Percentiles rank a stretch among this genome's conserved stretches.
Conservation (phyloP, 2,113 vertebrate genomes). For the Aptenodytes forsteri region DNA sequence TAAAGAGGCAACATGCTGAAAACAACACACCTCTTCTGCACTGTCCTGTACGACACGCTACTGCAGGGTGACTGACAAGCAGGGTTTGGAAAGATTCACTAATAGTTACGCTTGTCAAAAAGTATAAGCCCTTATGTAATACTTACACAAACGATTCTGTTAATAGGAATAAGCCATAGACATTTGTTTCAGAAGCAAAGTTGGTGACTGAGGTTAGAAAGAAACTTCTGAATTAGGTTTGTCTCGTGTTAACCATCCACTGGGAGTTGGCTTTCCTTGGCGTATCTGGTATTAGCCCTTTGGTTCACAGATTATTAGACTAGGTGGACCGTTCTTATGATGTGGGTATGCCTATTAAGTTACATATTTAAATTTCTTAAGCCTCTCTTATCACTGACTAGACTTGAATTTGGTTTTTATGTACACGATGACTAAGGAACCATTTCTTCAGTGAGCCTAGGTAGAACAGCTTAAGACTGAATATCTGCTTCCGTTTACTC, state of each 20-base stretch:
- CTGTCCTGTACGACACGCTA: accelerated
- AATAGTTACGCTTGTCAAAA: background rate
- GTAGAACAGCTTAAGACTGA: background rate
- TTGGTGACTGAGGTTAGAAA: background rate
- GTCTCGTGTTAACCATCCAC: accelerated
- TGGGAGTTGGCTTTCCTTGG: too few species aligned
- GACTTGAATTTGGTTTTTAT: background rate
- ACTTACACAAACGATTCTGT: accelerated
- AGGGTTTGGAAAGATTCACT: background rate
- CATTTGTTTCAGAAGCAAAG: background rate
- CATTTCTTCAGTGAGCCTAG: background rate
- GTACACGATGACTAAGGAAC: background rate
- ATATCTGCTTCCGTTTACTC: background rate
- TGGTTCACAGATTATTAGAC: background rate
- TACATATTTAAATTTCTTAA: background rate
- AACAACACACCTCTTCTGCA: accelerated
- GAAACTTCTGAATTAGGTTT: background rate
- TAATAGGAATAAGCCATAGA: accelerated
- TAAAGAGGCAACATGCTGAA: background rate
- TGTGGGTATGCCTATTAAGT: accelerated
- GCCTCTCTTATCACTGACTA: background rate
- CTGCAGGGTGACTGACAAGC: background rate
- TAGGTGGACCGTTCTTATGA: accelerated
- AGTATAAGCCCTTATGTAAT: accelerated
- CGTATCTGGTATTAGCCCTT: background rate